A percentile compares a stretch with the other conserved stretches of the same genome.
phyloP scores from a whole-genome alignment of 37 sponge, comb jelly and placozoan species.

The Chondrilla cf. caribensis region DNA sequence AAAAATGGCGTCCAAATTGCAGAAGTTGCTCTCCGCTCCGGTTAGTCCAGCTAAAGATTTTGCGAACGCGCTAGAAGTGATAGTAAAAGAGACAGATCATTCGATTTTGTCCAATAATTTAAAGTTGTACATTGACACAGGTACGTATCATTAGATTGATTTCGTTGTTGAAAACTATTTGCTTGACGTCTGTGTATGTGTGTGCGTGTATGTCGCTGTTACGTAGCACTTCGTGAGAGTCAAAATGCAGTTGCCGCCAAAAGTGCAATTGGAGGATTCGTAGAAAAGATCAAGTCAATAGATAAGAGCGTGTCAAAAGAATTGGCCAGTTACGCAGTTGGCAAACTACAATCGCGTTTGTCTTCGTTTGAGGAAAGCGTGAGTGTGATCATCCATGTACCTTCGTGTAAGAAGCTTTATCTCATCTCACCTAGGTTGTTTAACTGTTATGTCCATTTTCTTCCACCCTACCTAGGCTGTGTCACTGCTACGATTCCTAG shows the following conservation, averaged over 20 bases:
- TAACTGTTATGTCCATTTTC: too few relatives aligned
- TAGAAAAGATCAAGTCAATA: constrained; percentile 29
- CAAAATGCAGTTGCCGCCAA: constrained; percentile 61
- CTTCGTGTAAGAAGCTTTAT: too few relatives aligned
- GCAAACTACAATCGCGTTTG: constrained; percentile 44
- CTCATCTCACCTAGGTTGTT: too few relatives aligned
- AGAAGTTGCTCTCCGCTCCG: not conserved
- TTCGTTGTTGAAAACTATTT: too few relatives aligned
- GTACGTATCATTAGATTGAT: not conserved
- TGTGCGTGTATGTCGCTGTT: too few relatives aligned
- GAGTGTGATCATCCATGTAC: constrained; percentile 1
- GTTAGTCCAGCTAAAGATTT: not conserved
- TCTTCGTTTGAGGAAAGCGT: constrained; percentile 87
- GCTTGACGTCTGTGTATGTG: too few relatives aligned
- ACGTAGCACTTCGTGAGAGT: constrained; percentile 37
- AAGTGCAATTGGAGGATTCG: constrained; percentile 40
- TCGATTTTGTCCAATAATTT: constrained; percentile 13
- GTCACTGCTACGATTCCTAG: constrained; percentile 54
- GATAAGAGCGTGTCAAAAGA: constrained; percentile 50
- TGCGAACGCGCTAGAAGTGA: not conserved
- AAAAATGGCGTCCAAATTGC: not conserved
- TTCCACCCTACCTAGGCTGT: constrained; percentile 45
- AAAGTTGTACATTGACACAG: not conserved
- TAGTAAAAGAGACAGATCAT: constrained; percentile 19
- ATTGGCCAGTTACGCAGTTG: constrained; percentile 49